A percentile compares a stretch with the other conserved stretches of the same genome.
phyloP scores from a whole-genome alignment of 1,140 invertebrate genomes.

The Leptinotarsa texana region DNA sequence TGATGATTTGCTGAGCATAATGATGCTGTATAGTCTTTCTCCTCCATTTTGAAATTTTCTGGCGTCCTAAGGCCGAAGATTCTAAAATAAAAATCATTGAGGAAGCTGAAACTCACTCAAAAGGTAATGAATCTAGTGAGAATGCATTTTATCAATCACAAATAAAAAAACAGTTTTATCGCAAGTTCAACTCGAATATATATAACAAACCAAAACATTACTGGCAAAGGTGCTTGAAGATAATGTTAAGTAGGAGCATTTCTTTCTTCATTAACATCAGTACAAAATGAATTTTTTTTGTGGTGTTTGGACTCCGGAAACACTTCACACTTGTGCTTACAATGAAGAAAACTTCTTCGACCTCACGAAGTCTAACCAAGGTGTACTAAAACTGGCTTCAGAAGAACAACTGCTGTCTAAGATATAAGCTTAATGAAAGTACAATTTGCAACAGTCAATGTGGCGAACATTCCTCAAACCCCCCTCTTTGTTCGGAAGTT shows the following conservation, averaged over 20 bases:
- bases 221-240: not conserved
- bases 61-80: conserved; percentile 41
- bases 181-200: too few relatives aligned
- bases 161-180: not conserved
- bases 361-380: not conserved
- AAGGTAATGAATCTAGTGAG: conserved; percentile 13
- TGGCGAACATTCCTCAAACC: not conserved
- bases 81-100: conserved; percentile 49
- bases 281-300: too few relatives aligned
- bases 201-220: not conserved
- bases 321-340: conserved; percentile 34
- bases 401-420: not conserved
- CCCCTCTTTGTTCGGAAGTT: conserved; percentile 25
- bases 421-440: not conserved
- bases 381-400: not conserved
- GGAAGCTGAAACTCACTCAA: conserved; percentile 42
- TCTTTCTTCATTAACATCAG: too few relatives aligned
- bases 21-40: conserved; percentile 48
- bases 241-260: not conserved
- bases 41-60: conserved; percentile 45
- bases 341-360: conserved; percentile 31
- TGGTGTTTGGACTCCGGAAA: too few relatives aligned
- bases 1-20: conserved; percentile 38
- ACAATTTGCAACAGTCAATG: not conserved
- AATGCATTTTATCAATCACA: too few relatives aligned